A percentile compares a stretch with the other conserved stretches of the same genome.
These are phyloP conservation scores for Mormyrus lacerda DNA, from an alignment of 2,113 vertebrate species.

Conservation along the genomic window DNA sequence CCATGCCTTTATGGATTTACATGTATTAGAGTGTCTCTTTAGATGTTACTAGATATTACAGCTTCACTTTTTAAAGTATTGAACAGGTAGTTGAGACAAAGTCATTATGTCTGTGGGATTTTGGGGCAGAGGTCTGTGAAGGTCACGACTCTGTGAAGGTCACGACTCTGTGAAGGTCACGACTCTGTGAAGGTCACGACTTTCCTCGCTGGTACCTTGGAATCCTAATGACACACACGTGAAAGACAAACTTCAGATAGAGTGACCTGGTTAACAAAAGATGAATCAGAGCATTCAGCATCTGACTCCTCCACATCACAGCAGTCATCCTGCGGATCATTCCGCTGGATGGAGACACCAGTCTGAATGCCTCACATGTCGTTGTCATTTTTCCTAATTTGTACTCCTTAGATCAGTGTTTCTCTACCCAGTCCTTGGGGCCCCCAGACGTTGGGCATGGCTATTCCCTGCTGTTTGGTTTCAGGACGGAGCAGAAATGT, in stretches of 20 bases:
- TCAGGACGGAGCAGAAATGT: background rate
- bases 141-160: background rate
- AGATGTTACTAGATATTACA: background rate
- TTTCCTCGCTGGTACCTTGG: background rate
- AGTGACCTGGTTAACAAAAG: background rate
- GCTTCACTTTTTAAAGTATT: background rate
- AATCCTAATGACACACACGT: background rate
- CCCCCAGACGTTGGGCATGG: background rate
- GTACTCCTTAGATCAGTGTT: background rate
- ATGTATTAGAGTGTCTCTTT: background rate
- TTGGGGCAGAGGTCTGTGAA: background rate
- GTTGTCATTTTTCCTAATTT: background rate
- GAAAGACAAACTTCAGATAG: background rate
- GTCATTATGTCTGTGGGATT: background rate
- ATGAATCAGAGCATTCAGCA: background rate
- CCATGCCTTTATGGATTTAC: background rate
- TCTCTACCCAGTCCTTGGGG: background rate
- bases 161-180: background rate
- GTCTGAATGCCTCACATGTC: background rate
- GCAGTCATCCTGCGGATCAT: background rate
- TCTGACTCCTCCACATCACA: background rate
- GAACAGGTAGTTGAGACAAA: background rate
- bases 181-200: background rate
- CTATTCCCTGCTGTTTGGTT: background rate
- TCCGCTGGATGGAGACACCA: background rate